Base-by-base conservation (phyloP, 2,888 invertebrate genomes). In the Cetonia aurata region DNA sequence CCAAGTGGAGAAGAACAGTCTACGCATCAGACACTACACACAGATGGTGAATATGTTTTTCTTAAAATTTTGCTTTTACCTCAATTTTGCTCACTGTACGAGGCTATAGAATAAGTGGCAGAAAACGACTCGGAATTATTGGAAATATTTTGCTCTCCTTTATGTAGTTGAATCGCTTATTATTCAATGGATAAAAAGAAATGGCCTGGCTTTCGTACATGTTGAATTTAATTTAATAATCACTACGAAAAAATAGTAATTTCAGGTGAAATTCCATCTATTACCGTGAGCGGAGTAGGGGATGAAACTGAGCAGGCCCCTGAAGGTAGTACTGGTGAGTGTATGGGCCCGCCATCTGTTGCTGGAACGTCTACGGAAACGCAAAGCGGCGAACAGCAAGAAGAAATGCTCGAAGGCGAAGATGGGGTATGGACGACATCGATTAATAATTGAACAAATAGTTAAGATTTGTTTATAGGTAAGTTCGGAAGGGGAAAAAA, bases 401-500 rank as follows among this genome's bases (percentile, higher is more conserved):
- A 83, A 67, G 84, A 84, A 62, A 77, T 79, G 71, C 75, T 80
- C 13, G 85, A 84, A 73, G 82, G 81, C 15, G 84, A 83, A 68
- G 84, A 84, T 77, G 84, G 82, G 74, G 83, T 83, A 81, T 72
- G 73, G 57, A 17, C 13, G 52, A 31, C 12, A 44, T 48, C 42
- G 41, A 56, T 53, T 66, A 31, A 53, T 57, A 56, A 37, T 56
- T 44, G 60, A 31, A 15, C n/a, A 65, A 60, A 48, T 57, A 31
- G 46, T 44, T 44, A 37, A 56, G 42, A 70, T 50, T 31, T 42
- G 19, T 67, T 75, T 75, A 42, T 13, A 83, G 83, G 89, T 89
- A 17, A 88, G 88, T 70, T 89, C 90, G 0, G 91, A 91, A 78
- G 88, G 89, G 17, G 91, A 91, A 79, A 90, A 90, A 77, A 86